A percentile compares a stretch with the other conserved stretches of the same genome.
These are phyloP conservation scores for Echeneis naucrates DNA, from an alignment of 2,797 vertebrate species.

Conservation along the genomic window DNA sequence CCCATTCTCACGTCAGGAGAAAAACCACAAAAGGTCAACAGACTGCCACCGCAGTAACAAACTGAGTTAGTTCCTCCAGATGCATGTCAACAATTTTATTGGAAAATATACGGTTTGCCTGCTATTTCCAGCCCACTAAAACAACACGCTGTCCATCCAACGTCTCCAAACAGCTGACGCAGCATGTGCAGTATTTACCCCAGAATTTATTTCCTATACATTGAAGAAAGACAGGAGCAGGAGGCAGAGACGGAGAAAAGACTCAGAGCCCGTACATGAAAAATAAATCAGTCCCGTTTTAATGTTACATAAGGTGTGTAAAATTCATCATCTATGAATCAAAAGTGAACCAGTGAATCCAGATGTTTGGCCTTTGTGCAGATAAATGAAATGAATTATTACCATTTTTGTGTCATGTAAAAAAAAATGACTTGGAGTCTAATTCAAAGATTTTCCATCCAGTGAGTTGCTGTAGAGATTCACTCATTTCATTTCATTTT, in stretches of 20 bases:
- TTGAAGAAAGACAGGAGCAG: not conserved
- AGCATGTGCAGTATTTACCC: not conserved
- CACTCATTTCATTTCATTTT: no score
- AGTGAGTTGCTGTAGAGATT: not conserved
- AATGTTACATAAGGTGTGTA: not conserved
- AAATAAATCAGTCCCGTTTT: not conserved
- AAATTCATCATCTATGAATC: not conserved
- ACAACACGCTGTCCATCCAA: not conserved
- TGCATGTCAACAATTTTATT: not conserved
- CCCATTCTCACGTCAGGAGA: not conserved
- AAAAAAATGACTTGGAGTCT: no score
- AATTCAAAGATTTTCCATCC: not conserved
- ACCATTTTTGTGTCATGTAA: no score
- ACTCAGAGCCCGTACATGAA: not conserved
- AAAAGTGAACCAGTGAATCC: not conserved
- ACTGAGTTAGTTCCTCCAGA: not conserved
- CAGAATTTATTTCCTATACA: not conserved
- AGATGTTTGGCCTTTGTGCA: no score
- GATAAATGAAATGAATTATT: no score
- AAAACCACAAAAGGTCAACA: conserved; percentile 9
- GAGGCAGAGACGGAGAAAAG: not conserved
- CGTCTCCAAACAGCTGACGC: not conserved
- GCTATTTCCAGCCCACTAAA: conserved; percentile 1
- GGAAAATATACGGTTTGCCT: not conserved
- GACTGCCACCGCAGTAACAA: conserved; percentile 48